Evolutionary conservation across 1,140 invertebrate genomes (phyloP), one percentile per base, ranked within the genome.

Genomic region (Drosophila willistoni): DNA sequence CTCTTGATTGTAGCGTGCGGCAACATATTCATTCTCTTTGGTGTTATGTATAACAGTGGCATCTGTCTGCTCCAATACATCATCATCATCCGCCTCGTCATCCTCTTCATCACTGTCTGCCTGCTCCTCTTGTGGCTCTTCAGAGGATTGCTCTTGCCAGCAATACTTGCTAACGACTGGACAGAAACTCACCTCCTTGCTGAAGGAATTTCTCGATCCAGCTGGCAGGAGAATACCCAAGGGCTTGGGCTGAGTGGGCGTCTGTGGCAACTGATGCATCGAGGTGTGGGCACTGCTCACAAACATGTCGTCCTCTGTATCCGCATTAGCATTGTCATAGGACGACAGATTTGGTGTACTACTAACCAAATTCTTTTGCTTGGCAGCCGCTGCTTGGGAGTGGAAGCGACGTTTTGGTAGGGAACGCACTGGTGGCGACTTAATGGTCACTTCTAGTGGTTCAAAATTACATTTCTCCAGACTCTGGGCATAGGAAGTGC

Each of bases 131-230:
- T 54, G 51, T 5, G 73, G 77, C 63, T 92, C 92, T 36, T 92
- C 92, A 2, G 92, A 93, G 0, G 89, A 91, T 55, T 91, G 91
- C 69, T 95, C 95, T 61, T 94, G 93, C 95, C 95, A 96, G 79
- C 94, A 95, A 36, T 96, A 95, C 90, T 96, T 95, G 14, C 94
- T 94, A 1, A 96, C 95, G 36, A 96, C 94, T 1, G 95, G 95
- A 79, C 94, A 95, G 77, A 96, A 96, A 68, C 94, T 94, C 1
- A 95, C 94, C 36, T 94, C 94, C 84, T 94, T 93, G 57, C 89
- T 80, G n/a, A 92, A 90, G 0, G 93, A 93, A 29, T 92, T 92
- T 0, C 90, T 79, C 12, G 93, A 93, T 1, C 93, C 93, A 12
- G 93, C 59, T 80, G 93, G 56, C 92, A 93, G 64, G 80, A 93